Percentiles rank a stretch among this genome's conserved stretches.
These are phyloP conservation scores for Sycobia sp. DNA, from an alignment of 1,140 invertebrate species.

Conservation along the genomic window DNA sequence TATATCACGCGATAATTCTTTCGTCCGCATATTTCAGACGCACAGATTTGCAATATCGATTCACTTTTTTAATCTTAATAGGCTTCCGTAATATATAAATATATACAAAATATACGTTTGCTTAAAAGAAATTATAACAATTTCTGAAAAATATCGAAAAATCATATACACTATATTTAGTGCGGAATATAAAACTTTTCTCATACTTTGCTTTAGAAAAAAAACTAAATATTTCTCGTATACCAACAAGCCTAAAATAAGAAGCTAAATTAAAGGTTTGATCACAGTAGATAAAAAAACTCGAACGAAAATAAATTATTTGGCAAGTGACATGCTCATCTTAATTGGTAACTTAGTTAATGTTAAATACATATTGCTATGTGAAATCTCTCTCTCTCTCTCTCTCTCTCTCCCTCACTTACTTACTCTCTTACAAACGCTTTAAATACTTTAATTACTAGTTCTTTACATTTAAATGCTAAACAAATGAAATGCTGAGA, in stretches of 20 bases:
- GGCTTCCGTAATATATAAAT: slow-evolving; percentile 17
- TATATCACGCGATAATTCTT: slow-evolving; percentile 26
- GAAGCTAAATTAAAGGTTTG: not conserved
- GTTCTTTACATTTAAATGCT: slow-evolving; percentile 8
- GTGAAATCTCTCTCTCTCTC: too few relatives aligned
- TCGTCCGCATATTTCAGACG: not conserved
- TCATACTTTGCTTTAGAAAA: not conserved
- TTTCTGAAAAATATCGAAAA: too few relatives aligned
- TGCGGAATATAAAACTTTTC: not conserved
- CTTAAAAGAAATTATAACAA: slow-evolving; percentile 8
- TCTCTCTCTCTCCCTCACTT: too few relatives aligned
- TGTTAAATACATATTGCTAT: slow-evolving; percentile 17
- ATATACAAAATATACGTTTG: not conserved
- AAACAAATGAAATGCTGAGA: slow-evolving; percentile 2
- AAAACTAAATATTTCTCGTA: not conserved
- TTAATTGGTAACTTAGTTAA: slow-evolving; percentile 4
- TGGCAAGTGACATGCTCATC: slow-evolving; percentile 6
- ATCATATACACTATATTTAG: not conserved
- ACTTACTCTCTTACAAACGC: too few relatives aligned
- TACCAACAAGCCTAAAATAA: slow-evolving; percentile 7
- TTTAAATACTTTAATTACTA: slow-evolving; percentile 15
- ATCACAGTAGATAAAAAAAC: slow-evolving; percentile 25
- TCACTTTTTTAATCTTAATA: not conserved
- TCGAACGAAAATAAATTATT: slow-evolving; percentile 11
- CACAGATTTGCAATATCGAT: not conserved